A percentile compares a stretch with the other conserved stretches of the same genome.
These are phyloP conservation scores for Malthinus seriepunctatus DNA, from an alignment of 2,888 invertebrate species.

Conservation along the genomic window DNA sequence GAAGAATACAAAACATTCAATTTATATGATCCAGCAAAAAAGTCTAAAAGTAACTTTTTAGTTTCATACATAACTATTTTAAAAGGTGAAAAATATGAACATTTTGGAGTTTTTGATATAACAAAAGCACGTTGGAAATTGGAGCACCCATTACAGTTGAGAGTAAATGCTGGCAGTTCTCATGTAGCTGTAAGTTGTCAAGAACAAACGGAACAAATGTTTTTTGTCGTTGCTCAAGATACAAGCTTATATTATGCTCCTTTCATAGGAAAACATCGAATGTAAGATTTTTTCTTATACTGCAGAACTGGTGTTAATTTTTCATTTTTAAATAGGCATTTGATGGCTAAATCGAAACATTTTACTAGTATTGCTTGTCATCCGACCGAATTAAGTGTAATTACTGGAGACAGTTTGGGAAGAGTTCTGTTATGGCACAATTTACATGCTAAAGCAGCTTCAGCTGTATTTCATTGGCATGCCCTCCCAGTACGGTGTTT, in stretches of 20 bases:
- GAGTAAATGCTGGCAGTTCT: conserved; percentile 20
- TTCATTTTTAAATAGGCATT: conserved; percentile 16
- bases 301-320: not conserved
- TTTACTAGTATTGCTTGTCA: conserved; percentile 71
- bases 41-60: not conserved
- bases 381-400: conserved; percentile 65
- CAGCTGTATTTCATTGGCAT: conserved; percentile 76
- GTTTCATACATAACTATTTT: not conserved
- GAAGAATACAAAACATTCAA: too few relatives aligned
- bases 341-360: conserved; percentile 28
- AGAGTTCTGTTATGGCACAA: conserved; percentile 66
- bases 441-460: conserved; percentile 46
- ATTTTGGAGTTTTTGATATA: conserved; percentile 1
- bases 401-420: conserved; percentile 71
- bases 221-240: conserved; percentile 39
- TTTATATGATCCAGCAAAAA: not conserved
- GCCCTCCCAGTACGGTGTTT: conserved; percentile 69
- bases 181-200: conserved; percentile 34
- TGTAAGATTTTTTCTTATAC: not conserved
- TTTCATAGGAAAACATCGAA: not conserved
- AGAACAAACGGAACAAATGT: conserved; percentile 30
- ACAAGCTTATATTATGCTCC: conserved; percentile 36
- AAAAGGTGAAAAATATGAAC: not conserved
- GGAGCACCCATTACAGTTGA: not conserved
- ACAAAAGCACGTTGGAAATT: not conserved